A percentile compares a stretch with the other conserved stretches of the same genome.
phyloP scores from a whole-genome alignment of 2,888 invertebrate genomes.

The Neuroscelio doddi region DNA sequence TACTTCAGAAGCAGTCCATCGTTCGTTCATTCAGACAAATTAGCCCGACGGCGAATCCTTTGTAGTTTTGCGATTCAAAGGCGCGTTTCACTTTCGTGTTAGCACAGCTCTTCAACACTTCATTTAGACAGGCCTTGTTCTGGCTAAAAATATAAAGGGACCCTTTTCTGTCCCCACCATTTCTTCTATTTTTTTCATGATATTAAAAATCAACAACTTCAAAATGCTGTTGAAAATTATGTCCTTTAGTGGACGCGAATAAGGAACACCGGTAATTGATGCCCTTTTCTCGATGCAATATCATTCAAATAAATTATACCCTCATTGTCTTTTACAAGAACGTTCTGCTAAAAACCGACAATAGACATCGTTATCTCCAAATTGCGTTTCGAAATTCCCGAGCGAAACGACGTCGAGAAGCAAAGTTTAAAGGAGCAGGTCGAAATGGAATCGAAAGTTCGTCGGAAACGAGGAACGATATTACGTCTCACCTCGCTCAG shows the following conservation, averaged over 20 bases:
- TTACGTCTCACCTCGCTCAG: slow-evolving; percentile 36
- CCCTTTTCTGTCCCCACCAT: too few relatives aligned
- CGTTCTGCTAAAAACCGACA: slow-evolving; percentile 43
- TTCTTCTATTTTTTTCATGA: slow-evolving; percentile 2
- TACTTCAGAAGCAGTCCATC: slow-evolving; percentile 61
- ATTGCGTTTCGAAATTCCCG: slow-evolving; percentile 46
- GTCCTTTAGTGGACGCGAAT: not conserved
- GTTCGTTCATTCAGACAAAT: slow-evolving; percentile 70
- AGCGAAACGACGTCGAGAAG: slow-evolving; percentile 42
- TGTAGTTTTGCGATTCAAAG: slow-evolving; percentile 69
- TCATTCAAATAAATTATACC: slow-evolving; percentile 37
- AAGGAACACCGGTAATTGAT: slow-evolving; percentile 20
- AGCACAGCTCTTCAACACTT: slow-evolving; percentile 70
- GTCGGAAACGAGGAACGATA: slow-evolving; percentile 46
- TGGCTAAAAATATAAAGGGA: slow-evolving; percentile 55
- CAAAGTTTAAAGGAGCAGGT: slow-evolving; percentile 49
- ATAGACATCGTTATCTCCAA: slow-evolving; percentile 47
- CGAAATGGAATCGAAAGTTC: slow-evolving; percentile 49
- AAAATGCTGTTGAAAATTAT: too few relatives aligned
- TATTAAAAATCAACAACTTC: too few relatives aligned
- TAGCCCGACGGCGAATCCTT: slow-evolving; percentile 68
- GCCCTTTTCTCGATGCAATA: slow-evolving; percentile 32
- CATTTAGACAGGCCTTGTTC: slow-evolving; percentile 62
- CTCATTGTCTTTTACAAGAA: slow-evolving; percentile 36
- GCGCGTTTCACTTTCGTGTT: slow-evolving; percentile 67